Base-by-base conservation (phyloP, 2,797 vertebrate genomes). In the Discoglossus pictus region DNA sequence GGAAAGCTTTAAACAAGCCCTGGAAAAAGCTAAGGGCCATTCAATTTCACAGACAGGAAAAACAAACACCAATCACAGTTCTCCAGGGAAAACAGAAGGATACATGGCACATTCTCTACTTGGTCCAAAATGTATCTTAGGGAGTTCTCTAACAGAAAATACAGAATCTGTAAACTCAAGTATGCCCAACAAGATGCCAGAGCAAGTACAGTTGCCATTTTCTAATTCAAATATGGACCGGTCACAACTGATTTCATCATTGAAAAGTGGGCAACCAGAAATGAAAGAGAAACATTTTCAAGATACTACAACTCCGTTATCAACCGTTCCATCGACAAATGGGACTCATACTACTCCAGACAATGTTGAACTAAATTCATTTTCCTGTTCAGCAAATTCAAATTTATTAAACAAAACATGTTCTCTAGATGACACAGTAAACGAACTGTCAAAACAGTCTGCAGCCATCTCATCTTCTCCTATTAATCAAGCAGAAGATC, bases 1-100 rank as follows among this genome's bases (percentile, higher is more conserved):
- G n/a, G 73, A 82, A 71, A 77, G 78, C 59, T 75, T 82, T 11
- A 61, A 68, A 68, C 76, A 80, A 9, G 70, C 79, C n/a, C 35
- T 76, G 36, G 73, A 74, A 42, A 0, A 2, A 73, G 47, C 50
- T 80, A 67, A 80, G 81, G 0, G 25, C 75, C 54, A 78, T 70
- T 52, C 67, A 52, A 24, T 18, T 52, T 20, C 73, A 76, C 74
- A 31, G 2, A 59, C 68, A 67, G 51, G 60, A 35, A 56, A 39
- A 53, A 72, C 52, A 65, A 74, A 73, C 64, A 79, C 27, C 68
- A 77, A 47, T 18, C n/a, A n/a, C n/a, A n/a, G n/a, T n/a, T n/a
- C n/a, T n/a, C n/a, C n/a, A 31, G 27, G 8, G 27, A 4, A 68
- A 0, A 1, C 61, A 21, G 65, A 78, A 61, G 62, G 80, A 18